Percentiles rank a stretch among this genome's conserved stretches.
Conservation (phyloP, 1,140 invertebrate species). For the Neodiprion fabricii region DNA sequence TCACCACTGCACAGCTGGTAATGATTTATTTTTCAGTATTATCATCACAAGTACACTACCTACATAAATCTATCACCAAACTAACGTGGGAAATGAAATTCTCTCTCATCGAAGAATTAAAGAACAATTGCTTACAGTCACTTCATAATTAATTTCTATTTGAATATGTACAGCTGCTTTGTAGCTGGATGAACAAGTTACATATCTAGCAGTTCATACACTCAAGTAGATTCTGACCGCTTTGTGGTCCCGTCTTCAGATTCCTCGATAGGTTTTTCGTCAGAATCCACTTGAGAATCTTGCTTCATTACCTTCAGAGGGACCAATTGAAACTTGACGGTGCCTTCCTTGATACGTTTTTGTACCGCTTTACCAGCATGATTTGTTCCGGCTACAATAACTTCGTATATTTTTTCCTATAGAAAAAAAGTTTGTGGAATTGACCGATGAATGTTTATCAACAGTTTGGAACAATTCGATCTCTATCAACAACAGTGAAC, state of each 20-base stretch:
- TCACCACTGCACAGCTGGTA: too few relatives aligned
- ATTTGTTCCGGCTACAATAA: constrained; percentile 60
- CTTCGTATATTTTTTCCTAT: constrained; percentile 63
- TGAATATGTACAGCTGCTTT: neutral
- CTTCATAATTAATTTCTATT: neutral
- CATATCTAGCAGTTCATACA: neutral
- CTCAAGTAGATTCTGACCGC: neutral
- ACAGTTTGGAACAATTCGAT: neutral
- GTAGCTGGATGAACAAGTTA: neutral
- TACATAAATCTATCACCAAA: too few relatives aligned
- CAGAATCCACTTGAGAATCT: neutral
- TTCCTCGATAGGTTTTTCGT: neutral
- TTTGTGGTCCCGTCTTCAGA: neutral
- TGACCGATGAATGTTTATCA: neutral
- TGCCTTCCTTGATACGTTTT: constrained; percentile 64
- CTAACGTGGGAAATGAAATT: too few relatives aligned
- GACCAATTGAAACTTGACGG: constrained; percentile 66
- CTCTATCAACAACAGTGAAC: constrained; percentile 6
- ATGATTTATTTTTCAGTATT: too few relatives aligned
- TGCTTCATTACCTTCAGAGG: constrained; percentile 40
- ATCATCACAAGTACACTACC: too few relatives aligned
- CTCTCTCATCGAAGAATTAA: too few relatives aligned
- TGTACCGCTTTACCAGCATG: constrained; percentile 61
- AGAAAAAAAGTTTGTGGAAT: constrained; percentile 38
- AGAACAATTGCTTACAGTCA: neutral